Evolutionary conservation across 2,113 vertebrate genomes (phyloP).

Genomic region (Saccopteryx bilineata): DNA sequence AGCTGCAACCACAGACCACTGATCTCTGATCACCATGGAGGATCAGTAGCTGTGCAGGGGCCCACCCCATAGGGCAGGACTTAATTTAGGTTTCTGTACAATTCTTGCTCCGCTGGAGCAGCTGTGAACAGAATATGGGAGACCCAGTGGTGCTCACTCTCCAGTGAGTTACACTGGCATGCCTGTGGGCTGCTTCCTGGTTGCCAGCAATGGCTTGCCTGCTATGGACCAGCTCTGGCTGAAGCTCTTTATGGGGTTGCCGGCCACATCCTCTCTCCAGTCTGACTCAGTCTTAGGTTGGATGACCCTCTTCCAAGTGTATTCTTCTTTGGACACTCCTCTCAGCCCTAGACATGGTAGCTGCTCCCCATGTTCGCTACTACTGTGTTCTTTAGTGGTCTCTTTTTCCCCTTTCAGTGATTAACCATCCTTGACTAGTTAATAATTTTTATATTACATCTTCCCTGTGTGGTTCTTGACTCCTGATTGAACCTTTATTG

Average conservation of each 20-base stretch:
- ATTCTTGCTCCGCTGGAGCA: not conserved
- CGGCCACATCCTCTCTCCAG: not conserved
- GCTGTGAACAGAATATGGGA: not conserved
- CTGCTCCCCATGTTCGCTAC: not conserved
- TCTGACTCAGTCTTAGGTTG: not conserved
- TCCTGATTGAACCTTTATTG: slow-evolving; percentile 17
- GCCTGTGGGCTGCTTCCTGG: too few relatives aligned
- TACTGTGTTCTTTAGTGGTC: not conserved
- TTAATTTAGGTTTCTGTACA: not conserved
- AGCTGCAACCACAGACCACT: too few relatives aligned
- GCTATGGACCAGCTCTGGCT: not conserved
- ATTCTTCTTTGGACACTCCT: not conserved
- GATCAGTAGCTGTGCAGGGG: too few relatives aligned
- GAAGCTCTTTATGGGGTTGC: not conserved
- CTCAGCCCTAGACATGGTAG: not conserved
- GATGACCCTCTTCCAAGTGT: not conserved
- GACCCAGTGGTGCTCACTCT: not conserved
- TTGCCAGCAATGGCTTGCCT: not conserved
- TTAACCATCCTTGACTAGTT: not conserved
- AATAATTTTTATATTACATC: not conserved
- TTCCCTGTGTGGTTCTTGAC: not conserved
- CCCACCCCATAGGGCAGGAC: too few relatives aligned
- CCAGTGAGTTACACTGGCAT: not conserved
- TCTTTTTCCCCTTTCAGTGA: not conserved
- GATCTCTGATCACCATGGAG: too few relatives aligned